These are phyloP conservation scores for Telmatherina bonti DNA, from an alignment of 2,797 vertebrate genomes.

Conservation along the genomic window DNA sequence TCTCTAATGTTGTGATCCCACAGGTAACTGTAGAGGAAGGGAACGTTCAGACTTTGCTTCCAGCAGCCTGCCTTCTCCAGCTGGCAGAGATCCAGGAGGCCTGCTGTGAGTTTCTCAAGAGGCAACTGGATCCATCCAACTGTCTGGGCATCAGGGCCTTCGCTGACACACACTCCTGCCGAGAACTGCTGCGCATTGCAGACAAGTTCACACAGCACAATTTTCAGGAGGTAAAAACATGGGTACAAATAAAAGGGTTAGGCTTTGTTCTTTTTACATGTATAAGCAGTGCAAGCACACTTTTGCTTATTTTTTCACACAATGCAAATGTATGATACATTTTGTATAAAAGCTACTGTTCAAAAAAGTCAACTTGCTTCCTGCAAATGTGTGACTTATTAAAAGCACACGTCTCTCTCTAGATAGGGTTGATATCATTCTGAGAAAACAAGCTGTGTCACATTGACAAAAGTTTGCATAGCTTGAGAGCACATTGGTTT, in stretches of 20 bases:
- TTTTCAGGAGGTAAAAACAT: conserved; percentile 92
- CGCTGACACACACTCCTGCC: conserved; percentile 97
- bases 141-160: conserved; percentile 98
- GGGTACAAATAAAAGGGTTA: neutral
- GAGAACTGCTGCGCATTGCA: conserved; percentile 95
- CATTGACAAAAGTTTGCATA: neutral
- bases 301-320: too few species aligned
- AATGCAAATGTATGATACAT: too few species aligned
- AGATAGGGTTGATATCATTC: too few species aligned
- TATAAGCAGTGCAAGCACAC: neutral
- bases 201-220: conserved; percentile 99
- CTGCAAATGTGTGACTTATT: neutral
- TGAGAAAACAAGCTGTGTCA: neutral
- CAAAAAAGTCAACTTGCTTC: neutral
- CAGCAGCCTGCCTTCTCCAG: conserved; percentile 97
- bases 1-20: conserved; percentile 4
- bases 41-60: conserved; percentile 97
- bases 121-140: conserved; percentile 98
- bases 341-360: neutral
- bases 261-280: neutral
- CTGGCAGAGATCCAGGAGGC: conserved; percentile 99
- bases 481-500: neutral
- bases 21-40: conserved; percentile 98
- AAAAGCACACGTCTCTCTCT: too few species aligned
- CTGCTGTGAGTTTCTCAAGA: conserved; percentile 98